Base-by-base conservation (phyloP, 2,888 invertebrate species). In the Acleris literana region DNA sequence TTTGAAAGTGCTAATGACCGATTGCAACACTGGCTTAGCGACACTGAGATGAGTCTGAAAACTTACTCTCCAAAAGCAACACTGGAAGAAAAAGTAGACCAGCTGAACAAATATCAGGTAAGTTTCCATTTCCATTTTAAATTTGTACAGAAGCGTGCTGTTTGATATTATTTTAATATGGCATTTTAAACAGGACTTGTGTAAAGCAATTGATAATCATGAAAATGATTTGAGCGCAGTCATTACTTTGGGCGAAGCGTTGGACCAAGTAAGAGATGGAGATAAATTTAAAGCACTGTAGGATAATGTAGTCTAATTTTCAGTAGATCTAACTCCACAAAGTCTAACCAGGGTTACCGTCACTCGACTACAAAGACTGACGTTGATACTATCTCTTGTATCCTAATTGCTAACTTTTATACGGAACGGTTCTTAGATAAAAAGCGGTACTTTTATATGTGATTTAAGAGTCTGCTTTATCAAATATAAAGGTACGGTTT, bases 91-190 rank as follows among this genome's bases (percentile, higher is more conserved):
- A 99, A 99, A 85, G 94, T 96, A 74, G 97, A 97, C 71, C 98
- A 98, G 83, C 93, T 97, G 46, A 96, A 96, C 80, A 97, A 96
- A 87, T 98, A 97, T 87, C 97, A 97, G 95, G 97, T 97, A 92
- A 85, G 86, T 77, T 53, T 51, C 53, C 25, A 61, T 68, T 63
- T 60, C 54, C 55, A 9, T 63, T 55, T 11, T 52, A 51, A 53
- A 51, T 63, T 68, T 67, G 55, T 61, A 65, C 51, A 61, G 22
- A 9, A 39, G 46, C 22, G 60, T 56, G 51, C 3, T 51, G 16
- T 46, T 39, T 59, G 52, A 68, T 49, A 57, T 65, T 76, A 77
- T 82, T 77, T 80, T 80, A 54, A 76, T 77, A 48, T 68, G 70
- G 73, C 75, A 82, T 90, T 92, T 91, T 84, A 75, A 89, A 92